phyloP scores from a whole-genome alignment of 2,888 invertebrate species.

The Hirudinaria manillensis region DNA sequence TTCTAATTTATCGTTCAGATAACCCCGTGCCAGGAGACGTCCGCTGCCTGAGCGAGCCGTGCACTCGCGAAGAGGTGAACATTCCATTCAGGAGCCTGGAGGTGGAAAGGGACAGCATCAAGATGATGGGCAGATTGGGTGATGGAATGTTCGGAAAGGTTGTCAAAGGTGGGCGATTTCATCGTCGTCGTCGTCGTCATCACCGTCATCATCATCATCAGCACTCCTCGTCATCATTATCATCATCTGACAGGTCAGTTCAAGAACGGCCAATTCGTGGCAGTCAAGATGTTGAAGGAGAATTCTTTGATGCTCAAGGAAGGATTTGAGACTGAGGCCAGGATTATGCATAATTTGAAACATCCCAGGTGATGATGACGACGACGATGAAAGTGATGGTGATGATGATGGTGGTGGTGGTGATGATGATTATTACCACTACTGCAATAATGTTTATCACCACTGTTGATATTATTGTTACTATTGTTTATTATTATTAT shows the following conservation, averaged over 20 bases:
- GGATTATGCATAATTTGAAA: constrained; percentile 51
- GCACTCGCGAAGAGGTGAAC: constrained; percentile 82
- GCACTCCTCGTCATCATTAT: too few species aligned
- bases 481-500: not conserved
- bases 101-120: constrained; percentile 81
- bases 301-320: constrained; percentile 82
- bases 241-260: constrained; percentile 8
- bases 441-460: not conserved
- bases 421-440: not conserved
- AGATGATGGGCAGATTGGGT: constrained; percentile 80
- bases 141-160: constrained; percentile 97
- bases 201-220: too few species aligned
- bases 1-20: not conserved
- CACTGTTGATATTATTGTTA: not conserved
- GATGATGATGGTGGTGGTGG: not conserved
- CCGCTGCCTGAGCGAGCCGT: constrained; percentile 84
- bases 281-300: constrained; percentile 89
- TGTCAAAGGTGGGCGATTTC: constrained; percentile 66
- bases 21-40: not conserved
- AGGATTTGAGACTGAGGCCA: constrained; percentile 83
- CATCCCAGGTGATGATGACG: constrained; percentile 56
- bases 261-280: constrained; percentile 67
- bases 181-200: not conserved
- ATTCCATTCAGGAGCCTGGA: constrained; percentile 98
- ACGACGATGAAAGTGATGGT: not conserved